phyloP scores from a whole-genome alignment of 1,140 invertebrate species.

The Acyrthosiphon pisum region DNA sequence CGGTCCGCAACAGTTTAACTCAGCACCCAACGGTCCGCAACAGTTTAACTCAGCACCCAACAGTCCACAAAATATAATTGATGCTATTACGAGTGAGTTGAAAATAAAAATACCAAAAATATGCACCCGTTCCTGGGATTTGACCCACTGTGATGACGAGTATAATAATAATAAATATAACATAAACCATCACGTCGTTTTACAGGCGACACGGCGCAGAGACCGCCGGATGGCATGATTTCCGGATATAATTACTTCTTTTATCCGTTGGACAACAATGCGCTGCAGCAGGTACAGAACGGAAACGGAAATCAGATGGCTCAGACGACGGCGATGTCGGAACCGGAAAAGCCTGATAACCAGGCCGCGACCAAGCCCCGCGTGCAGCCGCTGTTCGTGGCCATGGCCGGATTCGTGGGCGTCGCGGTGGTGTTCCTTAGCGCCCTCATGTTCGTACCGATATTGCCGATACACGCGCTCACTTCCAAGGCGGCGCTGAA shows the following conservation, averaged over 20 bases:
- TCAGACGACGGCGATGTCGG: not conserved
- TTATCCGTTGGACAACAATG: slow-evolving; percentile 29
- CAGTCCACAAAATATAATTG: not conserved
- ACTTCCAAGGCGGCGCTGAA: slow-evolving; percentile 53
- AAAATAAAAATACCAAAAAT: not conserved
- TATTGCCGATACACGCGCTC: slow-evolving; percentile 60
- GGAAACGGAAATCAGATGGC: not conserved
- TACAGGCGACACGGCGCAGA: not conserved
- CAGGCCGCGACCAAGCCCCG: slow-evolving; percentile 58
- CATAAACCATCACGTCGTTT: too few relatives aligned
- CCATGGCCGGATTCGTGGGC: slow-evolving; percentile 65
- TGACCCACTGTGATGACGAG: not conserved
- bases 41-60: not conserved
- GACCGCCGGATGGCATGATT: not conserved
- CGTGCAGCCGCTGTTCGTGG: slow-evolving; percentile 65
- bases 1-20: too few relatives aligned
- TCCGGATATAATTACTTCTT: slow-evolving; percentile 37
- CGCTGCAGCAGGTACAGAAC: not conserved
- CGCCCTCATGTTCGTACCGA: slow-evolving; percentile 64
- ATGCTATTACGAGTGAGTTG: not conserved
- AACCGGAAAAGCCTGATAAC: not conserved
- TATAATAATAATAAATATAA: not conserved
- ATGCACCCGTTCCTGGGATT: too few relatives aligned
- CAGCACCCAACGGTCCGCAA: not conserved
- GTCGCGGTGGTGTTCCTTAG: slow-evolving; percentile 65